phyloP scores from a whole-genome alignment of 2,888 invertebrate species.

The Melanotus villosus region DNA sequence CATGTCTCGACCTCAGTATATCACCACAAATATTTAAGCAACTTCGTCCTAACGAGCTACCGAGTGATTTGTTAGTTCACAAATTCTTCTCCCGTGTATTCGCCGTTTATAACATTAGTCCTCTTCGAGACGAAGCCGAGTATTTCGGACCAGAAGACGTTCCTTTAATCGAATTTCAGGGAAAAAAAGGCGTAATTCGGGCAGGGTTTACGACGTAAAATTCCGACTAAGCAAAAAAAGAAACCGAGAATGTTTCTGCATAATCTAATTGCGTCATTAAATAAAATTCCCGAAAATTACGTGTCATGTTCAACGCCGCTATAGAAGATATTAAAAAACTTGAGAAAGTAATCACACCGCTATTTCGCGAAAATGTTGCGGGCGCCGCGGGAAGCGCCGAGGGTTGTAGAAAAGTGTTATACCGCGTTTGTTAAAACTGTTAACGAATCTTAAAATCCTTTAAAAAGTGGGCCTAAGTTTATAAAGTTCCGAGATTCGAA shows the following conservation, averaged over 20 bases:
- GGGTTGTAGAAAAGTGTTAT: constrained; percentile 59
- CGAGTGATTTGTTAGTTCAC: constrained; percentile 55
- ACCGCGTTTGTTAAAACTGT: constrained; percentile 68
- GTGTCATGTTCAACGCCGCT: constrained; percentile 63
- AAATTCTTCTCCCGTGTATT: constrained; percentile 50
- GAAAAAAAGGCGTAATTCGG: constrained; percentile 36
- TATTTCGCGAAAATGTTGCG: constrained; percentile 52
- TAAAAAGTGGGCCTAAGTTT: constrained; percentile 67
- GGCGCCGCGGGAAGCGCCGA: constrained; percentile 51
- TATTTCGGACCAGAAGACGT: too few species aligned
- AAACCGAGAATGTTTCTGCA: constrained; percentile 45
- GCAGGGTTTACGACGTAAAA: constrained; percentile 29
- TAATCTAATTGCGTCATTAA: constrained; percentile 59
- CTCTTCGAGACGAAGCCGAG: too few species aligned
- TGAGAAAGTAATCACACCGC: constrained; percentile 64
- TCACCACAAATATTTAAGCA: constrained; percentile 51
- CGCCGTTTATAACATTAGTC: neutral
- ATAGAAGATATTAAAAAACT: constrained; percentile 67
- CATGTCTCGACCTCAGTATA: constrained; percentile 48
- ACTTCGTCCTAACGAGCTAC: constrained; percentile 52
- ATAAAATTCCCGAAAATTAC: constrained; percentile 63
- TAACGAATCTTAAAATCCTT: constrained; percentile 68
- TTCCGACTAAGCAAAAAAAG: constrained; percentile 45
- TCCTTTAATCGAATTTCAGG: constrained; percentile 40
- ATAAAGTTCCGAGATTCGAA: constrained; percentile 64